Conservation (phyloP, 2,797 vertebrate genomes). For the Phoebastria nigripes region DNA sequence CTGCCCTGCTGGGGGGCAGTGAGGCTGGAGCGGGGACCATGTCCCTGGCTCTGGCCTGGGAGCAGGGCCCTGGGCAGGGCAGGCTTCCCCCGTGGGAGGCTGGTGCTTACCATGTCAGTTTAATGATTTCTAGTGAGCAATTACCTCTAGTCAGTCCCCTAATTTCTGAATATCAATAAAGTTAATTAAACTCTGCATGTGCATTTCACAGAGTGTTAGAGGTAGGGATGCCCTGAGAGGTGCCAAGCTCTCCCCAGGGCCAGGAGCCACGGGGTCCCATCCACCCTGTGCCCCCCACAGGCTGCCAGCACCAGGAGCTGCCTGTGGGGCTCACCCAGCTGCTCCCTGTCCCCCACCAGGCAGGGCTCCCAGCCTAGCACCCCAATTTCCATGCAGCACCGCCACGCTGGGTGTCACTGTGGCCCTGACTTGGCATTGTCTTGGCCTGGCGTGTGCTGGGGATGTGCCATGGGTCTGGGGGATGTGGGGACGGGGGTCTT, state of each 20-base stretch:
- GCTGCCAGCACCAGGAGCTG: neutral
- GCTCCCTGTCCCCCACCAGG: neutral
- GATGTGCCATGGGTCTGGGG: neutral
- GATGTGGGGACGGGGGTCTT: fast-evolving
- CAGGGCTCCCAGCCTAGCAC: neutral
- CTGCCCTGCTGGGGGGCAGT: fast-evolving
- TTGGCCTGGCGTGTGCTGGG: neutral
- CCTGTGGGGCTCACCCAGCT: fast-evolving
- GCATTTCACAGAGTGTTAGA: conserved; percentile 32
- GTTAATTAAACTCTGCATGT: conserved; percentile 82
- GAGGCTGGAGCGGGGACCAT: fast-evolving
- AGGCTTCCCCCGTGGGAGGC: neutral
- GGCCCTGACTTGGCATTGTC: neutral
- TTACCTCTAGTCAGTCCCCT: conserved; percentile 81
- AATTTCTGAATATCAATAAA: conserved; percentile 88
- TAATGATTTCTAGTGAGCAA: conserved; percentile 84
- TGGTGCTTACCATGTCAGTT: conserved; percentile 73
- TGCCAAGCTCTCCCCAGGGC: neutral
- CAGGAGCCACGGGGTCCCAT: fast-evolving
- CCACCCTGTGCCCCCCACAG: fast-evolving
- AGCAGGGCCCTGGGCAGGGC: neutral
- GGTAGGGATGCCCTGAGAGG: neutral
- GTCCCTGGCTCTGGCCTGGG: neutral
- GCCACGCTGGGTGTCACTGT: fast-evolving
- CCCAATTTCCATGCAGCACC: neutral